These are phyloP conservation scores for Torymus tubicola DNA, from an alignment of 2,888 invertebrate genomes.

Conservation along the genomic window DNA sequence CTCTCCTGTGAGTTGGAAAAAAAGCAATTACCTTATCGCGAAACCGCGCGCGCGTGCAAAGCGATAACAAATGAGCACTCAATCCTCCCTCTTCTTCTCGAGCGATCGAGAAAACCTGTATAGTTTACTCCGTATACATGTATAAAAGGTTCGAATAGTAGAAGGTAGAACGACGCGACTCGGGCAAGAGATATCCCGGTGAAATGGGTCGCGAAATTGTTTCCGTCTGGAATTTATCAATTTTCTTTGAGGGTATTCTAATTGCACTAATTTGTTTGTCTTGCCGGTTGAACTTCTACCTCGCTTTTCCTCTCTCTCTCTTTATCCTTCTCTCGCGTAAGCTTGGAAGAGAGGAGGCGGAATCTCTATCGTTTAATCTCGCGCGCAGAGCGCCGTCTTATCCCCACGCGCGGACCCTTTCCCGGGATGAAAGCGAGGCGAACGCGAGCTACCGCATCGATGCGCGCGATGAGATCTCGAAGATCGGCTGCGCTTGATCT, in stretches of 20 bases:
- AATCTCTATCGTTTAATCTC: constrained; percentile 45
- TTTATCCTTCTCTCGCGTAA: background rate
- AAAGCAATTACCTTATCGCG: constrained; percentile 49
- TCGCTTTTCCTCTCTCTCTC: constrained; percentile 4
- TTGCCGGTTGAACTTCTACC: constrained; percentile 56
- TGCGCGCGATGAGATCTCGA: too few relatives aligned
- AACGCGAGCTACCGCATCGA: too few relatives aligned
- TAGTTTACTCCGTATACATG: too few relatives aligned
- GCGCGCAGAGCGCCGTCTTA: background rate
- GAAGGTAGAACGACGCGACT: too few relatives aligned
- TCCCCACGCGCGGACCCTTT: background rate
- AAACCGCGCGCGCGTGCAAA: background rate
- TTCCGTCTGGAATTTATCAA: constrained; percentile 75
- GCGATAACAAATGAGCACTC: constrained; percentile 67
- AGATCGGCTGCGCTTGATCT: too few relatives aligned
- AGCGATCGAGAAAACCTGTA: too few relatives aligned
- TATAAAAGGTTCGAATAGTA: too few relatives aligned
- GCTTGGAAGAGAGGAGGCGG: constrained; percentile 13
- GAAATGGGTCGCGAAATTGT: constrained; percentile 77
- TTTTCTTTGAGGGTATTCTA: constrained; percentile 76
- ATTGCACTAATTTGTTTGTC: constrained; percentile 77
- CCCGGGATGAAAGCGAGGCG: too few relatives aligned
- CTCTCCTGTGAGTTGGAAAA: background rate
- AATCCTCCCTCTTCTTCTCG: constrained; percentile 23
- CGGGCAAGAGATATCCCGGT: constrained; percentile 55